Conservation (phyloP, 2,888 invertebrate genomes). For the Macrosoma leucophasiata region DNA sequence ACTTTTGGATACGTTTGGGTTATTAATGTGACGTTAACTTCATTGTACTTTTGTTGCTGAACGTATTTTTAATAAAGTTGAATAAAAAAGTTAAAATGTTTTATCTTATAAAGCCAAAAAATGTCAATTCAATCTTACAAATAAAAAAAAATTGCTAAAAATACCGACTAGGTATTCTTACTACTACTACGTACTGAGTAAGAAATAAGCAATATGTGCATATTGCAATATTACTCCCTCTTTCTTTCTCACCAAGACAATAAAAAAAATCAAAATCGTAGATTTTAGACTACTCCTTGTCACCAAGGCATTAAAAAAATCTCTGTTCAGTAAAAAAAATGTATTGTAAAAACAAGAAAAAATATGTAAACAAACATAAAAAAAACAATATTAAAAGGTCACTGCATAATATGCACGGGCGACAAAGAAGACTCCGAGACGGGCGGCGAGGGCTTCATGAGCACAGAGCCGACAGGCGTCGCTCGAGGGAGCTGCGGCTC, state of each 20-base stretch:
- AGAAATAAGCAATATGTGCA: too few species aligned
- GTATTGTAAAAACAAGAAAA: conserved; percentile 3
- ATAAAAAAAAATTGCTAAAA: conserved; percentile 3
- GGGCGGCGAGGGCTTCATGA: conserved; percentile 39
- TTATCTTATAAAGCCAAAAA: background rate
- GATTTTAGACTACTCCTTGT: too few species aligned
- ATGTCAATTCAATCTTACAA: background rate
- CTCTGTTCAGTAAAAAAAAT: too few species aligned
- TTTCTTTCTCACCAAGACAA: too few species aligned
- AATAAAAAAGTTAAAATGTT: too few species aligned
- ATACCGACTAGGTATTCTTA: too few species aligned
- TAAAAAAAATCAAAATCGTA: too few species aligned
- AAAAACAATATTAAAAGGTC: background rate
- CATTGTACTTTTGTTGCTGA: conserved; percentile 26
- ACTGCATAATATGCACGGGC: too few species aligned
- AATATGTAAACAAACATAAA: conserved; percentile 3
- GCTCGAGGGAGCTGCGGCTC: conserved; percentile 44
- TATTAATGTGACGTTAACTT: conserved; percentile 32
- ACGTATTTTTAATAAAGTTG: too few species aligned
- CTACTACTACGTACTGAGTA: too few species aligned
- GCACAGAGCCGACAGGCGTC: conserved; percentile 34
- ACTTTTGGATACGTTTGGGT: conserved; percentile 28
- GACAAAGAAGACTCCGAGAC: conserved; percentile 24
- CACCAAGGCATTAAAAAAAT: too few species aligned
- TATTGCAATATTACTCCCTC: too few species aligned